These are phyloP conservation scores for Eupithecia centaureata DNA, from an alignment of 2,888 invertebrate species.

Conservation along the genomic window DNA sequence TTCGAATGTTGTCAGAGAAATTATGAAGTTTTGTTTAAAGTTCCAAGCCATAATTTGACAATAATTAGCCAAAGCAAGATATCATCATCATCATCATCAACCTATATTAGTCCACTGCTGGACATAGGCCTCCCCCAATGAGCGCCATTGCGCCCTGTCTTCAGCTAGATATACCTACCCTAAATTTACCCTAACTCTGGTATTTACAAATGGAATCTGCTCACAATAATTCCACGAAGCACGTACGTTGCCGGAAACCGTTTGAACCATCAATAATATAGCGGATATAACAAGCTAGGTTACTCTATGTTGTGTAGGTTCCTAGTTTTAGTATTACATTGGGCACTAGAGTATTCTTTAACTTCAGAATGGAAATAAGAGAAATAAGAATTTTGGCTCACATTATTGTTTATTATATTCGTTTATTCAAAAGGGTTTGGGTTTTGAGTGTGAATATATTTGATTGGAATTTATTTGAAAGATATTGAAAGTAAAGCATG, in stretches of 20 bases:
- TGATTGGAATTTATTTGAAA: neutral
- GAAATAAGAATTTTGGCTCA: too few relatives aligned
- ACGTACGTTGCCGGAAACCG: constrained; percentile 41
- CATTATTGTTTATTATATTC: too few relatives aligned
- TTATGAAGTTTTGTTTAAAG: neutral
- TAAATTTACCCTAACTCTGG: constrained; percentile 28
- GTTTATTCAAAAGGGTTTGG: neutral
- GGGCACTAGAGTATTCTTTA: neutral
- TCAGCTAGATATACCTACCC: too few relatives aligned
- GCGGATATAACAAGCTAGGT: constrained; percentile 14
- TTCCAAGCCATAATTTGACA: neutral
- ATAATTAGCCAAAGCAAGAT: constrained; percentile 1
- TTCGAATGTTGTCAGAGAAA: neutral
- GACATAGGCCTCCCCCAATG: too few relatives aligned
- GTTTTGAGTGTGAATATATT: neutral
- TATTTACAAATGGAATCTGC: constrained; percentile 37
- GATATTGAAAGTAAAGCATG: neutral
- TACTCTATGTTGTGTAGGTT: neutral
- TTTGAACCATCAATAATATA: constrained; percentile 35
- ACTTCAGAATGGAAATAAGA: too few relatives aligned
- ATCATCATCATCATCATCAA: too few relatives aligned
- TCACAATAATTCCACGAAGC: constrained; percentile 39
- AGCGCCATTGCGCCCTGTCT: too few relatives aligned
- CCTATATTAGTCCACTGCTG: too few relatives aligned
- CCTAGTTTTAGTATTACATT: neutral